These are phyloP conservation scores for Bujurquina vittata DNA, from an alignment of 2,113 vertebrate genomes.

Conservation along the genomic window DNA sequence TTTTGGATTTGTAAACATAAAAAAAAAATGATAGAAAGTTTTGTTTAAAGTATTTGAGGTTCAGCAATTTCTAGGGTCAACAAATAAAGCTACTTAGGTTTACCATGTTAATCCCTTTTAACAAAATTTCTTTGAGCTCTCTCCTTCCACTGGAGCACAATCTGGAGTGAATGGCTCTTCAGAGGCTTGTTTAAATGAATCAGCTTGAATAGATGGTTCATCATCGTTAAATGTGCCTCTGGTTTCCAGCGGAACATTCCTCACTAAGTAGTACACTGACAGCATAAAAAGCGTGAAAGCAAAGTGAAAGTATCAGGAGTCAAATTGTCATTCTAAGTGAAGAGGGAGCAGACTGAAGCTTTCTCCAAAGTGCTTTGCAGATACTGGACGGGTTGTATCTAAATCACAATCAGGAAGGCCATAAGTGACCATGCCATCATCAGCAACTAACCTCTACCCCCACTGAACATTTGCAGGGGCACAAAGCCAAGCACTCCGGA, in stretches of 20 bases:
- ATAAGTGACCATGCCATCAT: neutral
- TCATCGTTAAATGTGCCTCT: neutral
- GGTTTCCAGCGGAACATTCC: neutral
- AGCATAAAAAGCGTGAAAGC: neutral
- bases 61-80: neutral
- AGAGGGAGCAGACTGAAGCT: neutral
- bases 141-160: neutral
- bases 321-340: neutral
- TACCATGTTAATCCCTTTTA: neutral
- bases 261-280: neutral
- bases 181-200: neutral
- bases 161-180: neutral
- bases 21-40: neutral
- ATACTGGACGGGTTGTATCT: neutral
- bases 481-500: neutral
- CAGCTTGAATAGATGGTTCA: neutral
- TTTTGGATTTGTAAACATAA: neutral
- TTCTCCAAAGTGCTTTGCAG: neutral
- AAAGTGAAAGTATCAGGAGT: slow-evolving; percentile 5
- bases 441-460: neutral
- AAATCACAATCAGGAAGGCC: neutral
- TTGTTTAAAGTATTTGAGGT: neutral
- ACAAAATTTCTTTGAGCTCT: neutral
- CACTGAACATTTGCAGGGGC: neutral
- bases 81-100: neutral